A percentile compares a stretch with the other conserved stretches of the same genome.
Conservation (phyloP, 1,140 invertebrate genomes). For the Nebria ingens region DNA sequence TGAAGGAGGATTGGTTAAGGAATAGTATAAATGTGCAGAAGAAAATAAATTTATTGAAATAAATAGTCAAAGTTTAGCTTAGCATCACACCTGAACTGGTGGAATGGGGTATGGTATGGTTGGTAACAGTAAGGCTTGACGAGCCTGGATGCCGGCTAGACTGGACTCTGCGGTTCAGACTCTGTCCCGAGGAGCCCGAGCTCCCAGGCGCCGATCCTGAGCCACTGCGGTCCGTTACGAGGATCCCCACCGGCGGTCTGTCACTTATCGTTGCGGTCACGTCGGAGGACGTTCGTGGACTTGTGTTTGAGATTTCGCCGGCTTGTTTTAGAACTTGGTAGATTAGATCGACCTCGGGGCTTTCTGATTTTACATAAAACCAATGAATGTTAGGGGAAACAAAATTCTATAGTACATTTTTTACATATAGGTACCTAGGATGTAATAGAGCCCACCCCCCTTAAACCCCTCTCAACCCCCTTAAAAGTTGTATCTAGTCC, state of each 20-base stretch:
- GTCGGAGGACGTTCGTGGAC: constrained; percentile 36
- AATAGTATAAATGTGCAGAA: neutral
- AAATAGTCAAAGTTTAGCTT: neutral
- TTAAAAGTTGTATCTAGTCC: too few species aligned
- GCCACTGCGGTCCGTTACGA: constrained; percentile 38
- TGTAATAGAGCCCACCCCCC: too few species aligned
- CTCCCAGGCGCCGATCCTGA: constrained; percentile 25
- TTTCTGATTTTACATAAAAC: too few species aligned
- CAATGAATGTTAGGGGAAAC: too few species aligned
- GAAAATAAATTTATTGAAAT: neutral
- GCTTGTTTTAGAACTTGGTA: constrained; percentile 90
- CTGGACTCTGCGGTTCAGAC: constrained; percentile 29
- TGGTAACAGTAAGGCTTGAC: constrained; percentile 41
- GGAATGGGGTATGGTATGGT: constrained; percentile 42
- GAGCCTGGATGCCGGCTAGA: constrained; percentile 32
- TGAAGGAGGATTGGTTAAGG: neutral
- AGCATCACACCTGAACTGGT: constrained; percentile 41
- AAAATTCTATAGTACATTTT: neutral
- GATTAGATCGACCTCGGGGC: constrained; percentile 71
- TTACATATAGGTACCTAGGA: neutral
- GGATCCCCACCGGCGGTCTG: constrained; percentile 31
- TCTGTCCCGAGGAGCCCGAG: constrained; percentile 40
- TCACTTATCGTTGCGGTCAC: constrained; percentile 20
- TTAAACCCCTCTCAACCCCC: too few species aligned
- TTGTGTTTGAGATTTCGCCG: constrained; percentile 60